These are phyloP conservation scores for Caprella mutica DNA, from an alignment of 2,888 invertebrate species.

Conservation along the genomic window DNA sequence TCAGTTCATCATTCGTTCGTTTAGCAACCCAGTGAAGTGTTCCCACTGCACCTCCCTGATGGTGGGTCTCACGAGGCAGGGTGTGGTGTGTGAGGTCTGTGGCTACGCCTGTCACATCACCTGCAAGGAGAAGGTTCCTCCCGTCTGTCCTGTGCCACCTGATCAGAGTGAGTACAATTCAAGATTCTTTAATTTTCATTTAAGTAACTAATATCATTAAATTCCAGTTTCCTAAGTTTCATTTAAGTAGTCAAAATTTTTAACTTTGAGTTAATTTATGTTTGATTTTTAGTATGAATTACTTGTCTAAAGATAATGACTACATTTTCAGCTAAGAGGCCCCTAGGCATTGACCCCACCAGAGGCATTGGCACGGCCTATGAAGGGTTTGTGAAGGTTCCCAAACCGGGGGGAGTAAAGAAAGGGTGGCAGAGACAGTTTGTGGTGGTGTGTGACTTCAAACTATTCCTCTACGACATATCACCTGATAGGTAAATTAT, in stretches of 20 bases:
- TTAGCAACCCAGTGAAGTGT: constrained; percentile 91
- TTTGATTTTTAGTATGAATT: too few relatives aligned
- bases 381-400: constrained; percentile 68
- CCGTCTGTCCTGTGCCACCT: constrained; percentile 81
- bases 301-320: too few relatives aligned
- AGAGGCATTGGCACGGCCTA: constrained; percentile 85
- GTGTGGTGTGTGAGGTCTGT: constrained; percentile 89
- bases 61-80: constrained; percentile 87
- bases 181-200: too few relatives aligned
- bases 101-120: constrained; percentile 90
- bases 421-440: constrained; percentile 97
- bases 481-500: constrained; percentile 34
- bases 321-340: constrained; percentile 58
- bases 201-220: too few relatives aligned
- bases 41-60: constrained; percentile 94
- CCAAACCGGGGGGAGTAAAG: constrained; percentile 92
- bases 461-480: constrained; percentile 85
- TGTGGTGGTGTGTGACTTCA: constrained; percentile 98
- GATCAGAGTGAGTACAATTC: constrained; percentile 76
- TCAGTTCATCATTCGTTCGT: constrained; percentile 85
- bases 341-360: constrained; percentile 84
- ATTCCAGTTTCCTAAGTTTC: too few relatives aligned
- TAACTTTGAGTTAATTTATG: too few relatives aligned
- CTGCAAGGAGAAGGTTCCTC: constrained; percentile 84
- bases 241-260: too few relatives aligned